Evolutionary conservation across 2,797 vertebrate species (phyloP), one percentile per base, ranked within the genome.

Genomic region (Bryconaethiops microstoma): DNA sequence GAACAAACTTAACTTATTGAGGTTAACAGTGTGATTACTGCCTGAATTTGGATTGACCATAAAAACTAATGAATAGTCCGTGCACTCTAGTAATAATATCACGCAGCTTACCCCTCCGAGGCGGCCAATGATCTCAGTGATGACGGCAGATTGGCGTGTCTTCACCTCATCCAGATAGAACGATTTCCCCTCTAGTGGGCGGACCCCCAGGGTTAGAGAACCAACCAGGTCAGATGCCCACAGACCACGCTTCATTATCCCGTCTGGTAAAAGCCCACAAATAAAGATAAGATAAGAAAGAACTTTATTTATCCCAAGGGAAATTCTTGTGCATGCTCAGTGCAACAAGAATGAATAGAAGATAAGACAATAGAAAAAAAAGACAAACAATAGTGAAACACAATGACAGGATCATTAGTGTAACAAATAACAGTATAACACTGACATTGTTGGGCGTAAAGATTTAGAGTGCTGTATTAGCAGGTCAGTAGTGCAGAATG

Each of bases 161-260:
- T 92, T 92, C 17, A 96, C 91, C 39, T 93, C 88, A 84, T 97
- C 96, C 64, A 97, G 88, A 87, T 96, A 97, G 86, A 97, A 97
- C 12, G 91, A 94, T 79, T 95, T 96, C 25, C 96, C 96, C 2
- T 90, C 88, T 70, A 97, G 92, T 2, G 93, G 94, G 73, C 87
- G 91, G 0, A 86, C 86, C 70, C 91, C 88, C 2, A 87, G 76
- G 82, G 85, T 78, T 54, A 91, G 86, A 52, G 83, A 74, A 12
- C 88, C 92, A 57, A 91, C 76, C 57, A 89, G 85, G 39, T 82
- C 87, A 76, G 1, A 71, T 57, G 86, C 78, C 42, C 88, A 84
- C 42, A 76, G 55, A 42, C 19, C 16, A 80, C 85, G 82, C 62
- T 86, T 84, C 55, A 83, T 83, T 13, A 50, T n/a, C 1, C 13